Evolutionary conservation across 2,113 vertebrate genomes (phyloP), one percentile per base, ranked within the genome.

Genomic region (Atrichornis clamosus): DNA sequence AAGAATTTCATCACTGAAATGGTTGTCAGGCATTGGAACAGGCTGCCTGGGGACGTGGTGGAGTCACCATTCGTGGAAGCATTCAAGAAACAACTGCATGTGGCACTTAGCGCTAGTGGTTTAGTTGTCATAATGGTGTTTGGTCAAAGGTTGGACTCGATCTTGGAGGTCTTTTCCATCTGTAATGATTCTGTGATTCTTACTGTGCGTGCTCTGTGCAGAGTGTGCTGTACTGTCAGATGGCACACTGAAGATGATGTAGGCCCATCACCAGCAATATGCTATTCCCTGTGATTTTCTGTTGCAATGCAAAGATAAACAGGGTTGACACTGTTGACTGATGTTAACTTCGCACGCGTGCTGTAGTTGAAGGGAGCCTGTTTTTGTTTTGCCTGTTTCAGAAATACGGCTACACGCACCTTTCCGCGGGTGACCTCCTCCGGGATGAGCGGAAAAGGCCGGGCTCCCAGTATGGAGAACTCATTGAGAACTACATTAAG

Each of bases 381-480:
- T 77, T 41, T 92, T 37, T 91, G 60, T 69, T 95, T 46, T 93
- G 17, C 64, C 44, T 2, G 1, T 95, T 96, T 78, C 97, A 99
- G 99, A 98, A 98, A 64, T 99, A 99, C 7, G 98, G 97, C 90
- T 99, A 99, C 89, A 99, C 98, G 4, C 99, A 99, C 95, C 97
- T 99, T 94, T 99, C 99, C 69, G 99, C 99, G 30, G 99, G 99
- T 46, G 99, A 99, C 96, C 98, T 99, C 58, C 98, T 99, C 92
- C 98, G 99, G 73, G 98, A 98, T 26, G 99, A 99, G 96, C 98
- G 98, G 56, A 98, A 98, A 41, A 98, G 99, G 80, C 98, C 98
- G 41, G 98, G 97, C 47, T 99, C 99, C 2, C 98, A 99, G 91
- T 98, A 95, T 50, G 99, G 99, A 72, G 98, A 99, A 94, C 99